phyloP scores from a whole-genome alignment of 2,888 invertebrate species.

The Agyllia agylla region DNA sequence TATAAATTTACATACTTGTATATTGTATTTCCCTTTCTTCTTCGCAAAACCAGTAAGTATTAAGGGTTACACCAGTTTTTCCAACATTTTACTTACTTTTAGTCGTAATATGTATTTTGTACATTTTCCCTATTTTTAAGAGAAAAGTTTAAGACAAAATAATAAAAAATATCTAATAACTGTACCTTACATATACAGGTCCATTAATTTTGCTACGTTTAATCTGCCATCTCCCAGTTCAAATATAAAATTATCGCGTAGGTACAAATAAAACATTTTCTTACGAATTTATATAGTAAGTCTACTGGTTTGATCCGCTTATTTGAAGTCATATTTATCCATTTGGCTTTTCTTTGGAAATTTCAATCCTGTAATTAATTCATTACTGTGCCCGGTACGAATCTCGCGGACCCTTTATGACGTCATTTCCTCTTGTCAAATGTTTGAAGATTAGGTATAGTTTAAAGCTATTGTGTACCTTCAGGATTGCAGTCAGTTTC shows the following conservation, averaged over 20 bases:
- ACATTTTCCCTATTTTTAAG: too few species aligned
- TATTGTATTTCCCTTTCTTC: too few species aligned
- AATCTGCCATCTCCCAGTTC: not conserved
- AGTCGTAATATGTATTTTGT: too few species aligned
- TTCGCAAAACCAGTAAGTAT: too few species aligned
- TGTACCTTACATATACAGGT: not conserved
- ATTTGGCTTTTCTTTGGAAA: not conserved
- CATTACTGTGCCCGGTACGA: not conserved
- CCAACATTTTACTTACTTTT: too few species aligned
- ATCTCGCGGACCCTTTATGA: not conserved
- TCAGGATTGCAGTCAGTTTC: not conserved
- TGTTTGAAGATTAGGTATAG: not conserved
- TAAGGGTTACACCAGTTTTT: too few species aligned
- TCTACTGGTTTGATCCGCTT: not conserved
- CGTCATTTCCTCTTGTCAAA: not conserved
- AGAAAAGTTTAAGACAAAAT: too few species aligned
- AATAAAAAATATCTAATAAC: not conserved
- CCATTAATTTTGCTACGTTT: not conserved
- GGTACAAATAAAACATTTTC: not conserved
- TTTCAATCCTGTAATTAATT: not conserved
- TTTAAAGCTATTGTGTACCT: not conserved
- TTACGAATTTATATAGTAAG: not conserved
- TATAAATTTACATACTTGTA: too few species aligned
- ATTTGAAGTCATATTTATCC: not conserved
- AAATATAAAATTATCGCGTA: not conserved